Evolutionary conservation across 2,888 invertebrate genomes (phyloP).

Genomic region (Leucophenga montana): DNA sequence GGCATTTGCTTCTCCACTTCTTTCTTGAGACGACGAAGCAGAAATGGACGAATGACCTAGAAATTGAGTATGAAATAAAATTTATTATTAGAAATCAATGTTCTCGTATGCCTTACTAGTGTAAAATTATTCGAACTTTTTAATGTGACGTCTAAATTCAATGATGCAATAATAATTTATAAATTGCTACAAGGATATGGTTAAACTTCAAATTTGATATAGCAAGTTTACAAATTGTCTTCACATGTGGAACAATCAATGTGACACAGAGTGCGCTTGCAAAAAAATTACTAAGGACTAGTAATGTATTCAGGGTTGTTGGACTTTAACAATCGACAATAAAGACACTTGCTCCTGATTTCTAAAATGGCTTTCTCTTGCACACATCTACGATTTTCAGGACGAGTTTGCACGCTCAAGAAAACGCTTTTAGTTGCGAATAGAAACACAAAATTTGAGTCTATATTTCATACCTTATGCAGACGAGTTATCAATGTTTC

Average conservation of each 20-base stretch:
- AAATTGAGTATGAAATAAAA: slow-evolving; percentile 45
- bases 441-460: neutral
- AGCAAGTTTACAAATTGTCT: slow-evolving; percentile 59
- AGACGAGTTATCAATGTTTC: slow-evolving; percentile 89
- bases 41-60: slow-evolving; percentile 92
- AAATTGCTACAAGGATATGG: slow-evolving; percentile 54
- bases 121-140: neutral
- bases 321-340: neutral
- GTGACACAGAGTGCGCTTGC: slow-evolving; percentile 63
- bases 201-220: slow-evolving; percentile 45
- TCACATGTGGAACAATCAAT: slow-evolving; percentile 47
- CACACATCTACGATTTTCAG: slow-evolving; percentile 61
- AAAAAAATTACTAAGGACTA: slow-evolving; percentile 21
- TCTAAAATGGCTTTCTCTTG: slow-evolving; percentile 41
- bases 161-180: slow-evolving; percentile 43
- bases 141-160: slow-evolving; percentile 43
- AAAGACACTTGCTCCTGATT: slow-evolving; percentile 51
- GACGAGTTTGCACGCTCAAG: slow-evolving; percentile 49
- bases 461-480: slow-evolving; percentile 82
- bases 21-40: slow-evolving; percentile 90
- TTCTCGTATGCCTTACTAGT: neutral
- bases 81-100: neutral
- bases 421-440: slow-evolving; percentile 40
- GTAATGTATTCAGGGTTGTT: slow-evolving; percentile 44
- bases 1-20: slow-evolving; percentile 99